Conservation (phyloP, 1,140 invertebrate genomes). For the Pseudobourletiella spinata region DNA sequence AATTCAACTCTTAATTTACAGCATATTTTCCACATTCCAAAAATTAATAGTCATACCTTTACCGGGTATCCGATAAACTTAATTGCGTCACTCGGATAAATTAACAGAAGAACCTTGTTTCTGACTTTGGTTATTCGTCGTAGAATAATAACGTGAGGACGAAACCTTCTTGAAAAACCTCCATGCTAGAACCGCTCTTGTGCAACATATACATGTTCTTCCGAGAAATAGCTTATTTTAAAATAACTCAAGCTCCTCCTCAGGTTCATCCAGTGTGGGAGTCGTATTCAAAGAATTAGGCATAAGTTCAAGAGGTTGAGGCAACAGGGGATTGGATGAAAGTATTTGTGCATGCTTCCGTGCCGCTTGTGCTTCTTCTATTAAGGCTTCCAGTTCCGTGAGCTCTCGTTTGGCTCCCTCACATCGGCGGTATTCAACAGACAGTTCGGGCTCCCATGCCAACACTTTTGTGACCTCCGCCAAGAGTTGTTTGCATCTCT, state of each 20-base stretch:
- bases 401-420: slow-evolving; percentile 27
- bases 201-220: no score
- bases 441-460: slow-evolving; percentile 26
- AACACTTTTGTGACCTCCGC: slow-evolving; percentile 23
- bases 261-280: not conserved
- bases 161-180: no score
- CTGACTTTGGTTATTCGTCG: no score
- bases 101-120: no score
- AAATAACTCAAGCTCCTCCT: slow-evolving; percentile 5
- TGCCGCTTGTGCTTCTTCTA: not conserved
- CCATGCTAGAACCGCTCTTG: no score
- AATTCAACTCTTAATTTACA: no score
- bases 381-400: not conserved
- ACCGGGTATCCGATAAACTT: no score
- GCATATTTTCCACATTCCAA: no score
- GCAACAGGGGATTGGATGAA: not conserved
- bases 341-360: not conserved
- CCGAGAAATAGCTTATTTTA: no score
- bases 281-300: not conserved
- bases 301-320: not conserved
- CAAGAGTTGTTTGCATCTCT: slow-evolving; percentile 26
- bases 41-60: no score
- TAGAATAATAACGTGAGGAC: no score
- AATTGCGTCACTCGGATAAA: no score
- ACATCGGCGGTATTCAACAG: slow-evolving; percentile 23